These are phyloP conservation scores for Uropetala carovei DNA, from an alignment of 2,888 invertebrate genomes.

Conservation along the genomic window DNA sequence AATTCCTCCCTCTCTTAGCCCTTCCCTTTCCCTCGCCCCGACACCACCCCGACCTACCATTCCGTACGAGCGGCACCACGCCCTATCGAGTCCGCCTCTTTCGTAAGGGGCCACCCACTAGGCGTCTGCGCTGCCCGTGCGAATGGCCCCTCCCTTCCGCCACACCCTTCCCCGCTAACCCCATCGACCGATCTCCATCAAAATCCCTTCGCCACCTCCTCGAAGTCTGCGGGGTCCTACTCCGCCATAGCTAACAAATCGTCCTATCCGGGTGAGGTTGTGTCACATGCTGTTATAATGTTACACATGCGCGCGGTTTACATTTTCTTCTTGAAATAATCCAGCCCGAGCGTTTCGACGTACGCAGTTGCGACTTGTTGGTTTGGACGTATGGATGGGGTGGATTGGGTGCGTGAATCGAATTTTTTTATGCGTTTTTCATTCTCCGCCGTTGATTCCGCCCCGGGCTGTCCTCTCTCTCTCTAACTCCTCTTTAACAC, in stretches of 20 bases:
- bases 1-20: too few species aligned
- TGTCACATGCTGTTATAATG: not conserved
- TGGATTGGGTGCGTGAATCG: not conserved
- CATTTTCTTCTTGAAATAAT: not conserved
- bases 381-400: not conserved
- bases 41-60: not conserved
- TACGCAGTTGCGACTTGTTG: not conserved
- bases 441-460: not conserved
- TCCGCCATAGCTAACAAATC: too few species aligned
- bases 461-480: too few species aligned
- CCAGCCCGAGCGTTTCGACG: not conserved
- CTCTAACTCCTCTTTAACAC: not conserved
- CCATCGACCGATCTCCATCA: not conserved
- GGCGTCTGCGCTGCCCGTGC: too few species aligned
- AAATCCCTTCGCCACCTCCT: too few species aligned
- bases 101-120: slow-evolving; percentile 42
- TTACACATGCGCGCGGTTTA: not conserved
- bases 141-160: not conserved
- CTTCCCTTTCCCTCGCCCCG: not conserved
- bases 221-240: too few species aligned
- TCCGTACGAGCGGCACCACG: not conserved
- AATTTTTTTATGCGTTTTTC: slow-evolving; percentile 2
- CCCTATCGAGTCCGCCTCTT: slow-evolving; percentile 1
- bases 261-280: not conserved
- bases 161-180: slow-evolving; percentile 13